Base-by-base conservation (phyloP, 2,888 invertebrate species). In the Boloria selene region DNA sequence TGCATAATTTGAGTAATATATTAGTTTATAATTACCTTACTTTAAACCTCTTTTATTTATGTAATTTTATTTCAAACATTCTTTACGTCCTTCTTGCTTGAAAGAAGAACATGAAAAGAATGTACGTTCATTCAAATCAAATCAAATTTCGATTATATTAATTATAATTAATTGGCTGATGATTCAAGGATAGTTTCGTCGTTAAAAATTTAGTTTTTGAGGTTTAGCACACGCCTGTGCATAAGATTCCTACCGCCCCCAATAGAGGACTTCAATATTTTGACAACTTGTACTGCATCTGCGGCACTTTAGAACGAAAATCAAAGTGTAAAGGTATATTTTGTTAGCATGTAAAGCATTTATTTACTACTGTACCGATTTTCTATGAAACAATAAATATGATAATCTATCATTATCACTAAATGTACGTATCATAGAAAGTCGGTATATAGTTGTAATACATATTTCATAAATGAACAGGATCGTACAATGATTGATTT, bases 201-300 rank as follows among this genome's bases (percentile, higher is more conserved):
- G 13, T 50, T 53, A 44, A 52, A 45, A 2, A 53, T 53, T 53
- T 53, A 17, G 45, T 51, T 87, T 86, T 80, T 88, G 84, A 84
- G 80, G 82, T 83, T 76, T 74, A 78, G 81, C 80, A 79, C 89
- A 85, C 71, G 80, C 76, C 73, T 71, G 70, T 63, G 68, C 76
- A 67, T 73, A 73, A 71, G 72, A 64, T 73, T 74, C 71, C 75
- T 77, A 75, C 72, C 77, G 77, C 74, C 69, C 73, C 75, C 77
- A 78, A 76, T 80, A 74, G 72, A 70, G 81, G 83, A 79, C 76
- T 75, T 77, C 77, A 45, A 65, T 69, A 61, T 50, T 65, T 70
- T 69, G 72, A 67, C 26, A 47, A 67, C 58, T 70, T 61, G 63
- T 65, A 70, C 70, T 70, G 70, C 63, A 68, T 68, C 70, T 70